Evolutionary conservation across 2,113 vertebrate species (phyloP).

Genomic region (Crotalus helleri): DNA sequence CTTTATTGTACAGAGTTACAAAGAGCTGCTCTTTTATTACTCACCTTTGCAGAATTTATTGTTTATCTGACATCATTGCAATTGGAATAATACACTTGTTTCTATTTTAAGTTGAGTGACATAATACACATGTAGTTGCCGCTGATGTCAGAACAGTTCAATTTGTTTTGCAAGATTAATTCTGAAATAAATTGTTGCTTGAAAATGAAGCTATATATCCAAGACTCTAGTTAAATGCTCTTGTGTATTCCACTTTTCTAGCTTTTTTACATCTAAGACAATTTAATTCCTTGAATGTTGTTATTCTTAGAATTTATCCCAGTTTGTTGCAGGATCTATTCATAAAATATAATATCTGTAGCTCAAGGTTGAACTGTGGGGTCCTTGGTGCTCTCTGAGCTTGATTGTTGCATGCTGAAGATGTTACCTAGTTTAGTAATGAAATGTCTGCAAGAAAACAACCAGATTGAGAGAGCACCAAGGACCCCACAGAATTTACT

Average conservation of each 20-base stretch:
- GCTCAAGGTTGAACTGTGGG: background rate
- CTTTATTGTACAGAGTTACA: background rate
- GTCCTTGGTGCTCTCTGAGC: background rate
- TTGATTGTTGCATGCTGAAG: background rate
- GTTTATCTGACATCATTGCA: constrained; percentile 33
- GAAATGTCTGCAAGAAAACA: background rate
- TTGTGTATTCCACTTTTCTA: background rate
- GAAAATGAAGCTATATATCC: background rate
- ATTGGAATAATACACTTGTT: constrained; percentile 15
- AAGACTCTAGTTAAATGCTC: background rate
- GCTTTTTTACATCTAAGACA: background rate
- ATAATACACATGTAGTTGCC: constrained; percentile 23
- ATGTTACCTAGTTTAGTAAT: background rate
- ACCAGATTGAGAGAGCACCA: background rate
- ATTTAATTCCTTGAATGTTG: background rate
- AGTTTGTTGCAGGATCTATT: background rate
- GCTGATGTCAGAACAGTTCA: background rate
- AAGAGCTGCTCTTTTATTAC: constrained; percentile 5
- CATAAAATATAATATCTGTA: background rate
- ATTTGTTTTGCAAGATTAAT: constrained; percentile 9
- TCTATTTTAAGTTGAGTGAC: constrained; percentile 30
- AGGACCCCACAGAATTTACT: background rate
- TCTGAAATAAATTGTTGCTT: background rate
- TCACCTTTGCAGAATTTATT: constrained; percentile 31
- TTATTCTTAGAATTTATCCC: background rate